Conservation (phyloP, 2,113 vertebrate species). For the Panthera uncia region DNA sequence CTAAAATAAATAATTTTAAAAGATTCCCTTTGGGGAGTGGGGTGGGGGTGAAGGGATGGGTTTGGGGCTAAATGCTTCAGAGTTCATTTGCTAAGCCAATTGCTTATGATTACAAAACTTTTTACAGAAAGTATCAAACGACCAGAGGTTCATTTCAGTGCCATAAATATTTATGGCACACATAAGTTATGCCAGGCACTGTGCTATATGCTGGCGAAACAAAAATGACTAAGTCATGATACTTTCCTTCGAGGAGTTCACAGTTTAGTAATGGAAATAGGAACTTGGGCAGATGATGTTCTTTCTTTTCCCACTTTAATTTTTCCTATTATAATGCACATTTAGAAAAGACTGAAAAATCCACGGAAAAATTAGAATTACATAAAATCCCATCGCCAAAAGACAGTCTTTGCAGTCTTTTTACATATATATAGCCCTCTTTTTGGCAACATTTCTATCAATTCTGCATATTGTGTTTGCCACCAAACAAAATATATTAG, state of each 20-base stretch:
- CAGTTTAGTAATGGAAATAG: background rate
- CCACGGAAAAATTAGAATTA: background rate
- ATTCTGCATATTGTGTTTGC: background rate
- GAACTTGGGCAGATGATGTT: background rate
- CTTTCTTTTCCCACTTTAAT: background rate
- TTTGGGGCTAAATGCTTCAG: background rate
- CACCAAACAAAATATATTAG: constrained; percentile 20
- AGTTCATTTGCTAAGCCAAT: constrained; percentile 13
- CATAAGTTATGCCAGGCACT: background rate
- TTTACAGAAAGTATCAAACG: background rate
- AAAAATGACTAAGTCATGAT: background rate
- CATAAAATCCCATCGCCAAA: background rate
- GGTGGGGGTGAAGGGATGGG: background rate
- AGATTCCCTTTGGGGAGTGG: background rate
- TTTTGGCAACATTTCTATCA: background rate
- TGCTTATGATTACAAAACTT: constrained; percentile 19
- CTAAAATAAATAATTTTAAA: background rate
- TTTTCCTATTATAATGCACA: background rate
- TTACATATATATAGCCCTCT: background rate
- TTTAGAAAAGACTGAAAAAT: background rate
- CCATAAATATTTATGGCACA: constrained; percentile 40
- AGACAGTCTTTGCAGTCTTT: background rate
- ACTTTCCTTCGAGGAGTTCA: background rate
- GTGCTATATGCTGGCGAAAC: background rate
- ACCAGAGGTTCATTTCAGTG: constrained; percentile 2